Percentiles rank a stretch among this genome's conserved stretches.
Conservation (phyloP, 2,113 vertebrate species). For the Desmodus rotundus region DNA sequence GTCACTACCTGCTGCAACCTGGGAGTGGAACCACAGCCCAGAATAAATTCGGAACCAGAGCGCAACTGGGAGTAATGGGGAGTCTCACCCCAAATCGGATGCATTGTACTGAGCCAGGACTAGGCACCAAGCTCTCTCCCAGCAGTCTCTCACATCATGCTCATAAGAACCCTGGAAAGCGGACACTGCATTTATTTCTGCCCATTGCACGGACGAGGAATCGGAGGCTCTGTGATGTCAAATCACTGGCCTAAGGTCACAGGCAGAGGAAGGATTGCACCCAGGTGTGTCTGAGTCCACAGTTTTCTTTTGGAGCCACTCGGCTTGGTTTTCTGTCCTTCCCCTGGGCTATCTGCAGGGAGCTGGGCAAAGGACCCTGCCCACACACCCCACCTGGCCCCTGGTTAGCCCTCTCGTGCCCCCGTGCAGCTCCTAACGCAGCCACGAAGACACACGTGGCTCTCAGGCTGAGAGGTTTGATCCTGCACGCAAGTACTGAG, state of each 20-base stretch:
- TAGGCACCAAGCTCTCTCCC: neutral
- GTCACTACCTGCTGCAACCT: conserved; percentile 12
- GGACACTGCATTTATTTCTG: fast-evolving
- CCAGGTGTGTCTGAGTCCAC: neutral
- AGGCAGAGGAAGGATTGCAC: neutral
- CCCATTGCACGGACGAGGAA: neutral
- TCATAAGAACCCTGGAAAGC: neutral
- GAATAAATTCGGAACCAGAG: neutral
- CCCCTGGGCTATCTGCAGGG: neutral
- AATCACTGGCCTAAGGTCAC: neutral
- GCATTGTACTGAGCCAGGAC: neutral
- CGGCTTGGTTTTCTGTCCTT: neutral
- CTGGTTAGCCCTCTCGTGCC: neutral
- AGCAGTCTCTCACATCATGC: neutral
- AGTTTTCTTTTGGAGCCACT: neutral
- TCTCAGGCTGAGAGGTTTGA: neutral
- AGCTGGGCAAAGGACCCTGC: too few relatives aligned
- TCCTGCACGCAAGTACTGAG: too few relatives aligned
- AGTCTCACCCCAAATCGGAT: neutral
- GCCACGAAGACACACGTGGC: neutral
- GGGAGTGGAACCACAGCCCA: neutral
- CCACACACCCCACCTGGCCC: too few relatives aligned
- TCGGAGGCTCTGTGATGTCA: fast-evolving
- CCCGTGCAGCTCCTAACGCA: fast-evolving
- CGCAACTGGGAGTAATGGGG: neutral